Evolutionary conservation across 2,113 vertebrate species (phyloP).

Genomic region (Thymallus thymallus): DNA sequence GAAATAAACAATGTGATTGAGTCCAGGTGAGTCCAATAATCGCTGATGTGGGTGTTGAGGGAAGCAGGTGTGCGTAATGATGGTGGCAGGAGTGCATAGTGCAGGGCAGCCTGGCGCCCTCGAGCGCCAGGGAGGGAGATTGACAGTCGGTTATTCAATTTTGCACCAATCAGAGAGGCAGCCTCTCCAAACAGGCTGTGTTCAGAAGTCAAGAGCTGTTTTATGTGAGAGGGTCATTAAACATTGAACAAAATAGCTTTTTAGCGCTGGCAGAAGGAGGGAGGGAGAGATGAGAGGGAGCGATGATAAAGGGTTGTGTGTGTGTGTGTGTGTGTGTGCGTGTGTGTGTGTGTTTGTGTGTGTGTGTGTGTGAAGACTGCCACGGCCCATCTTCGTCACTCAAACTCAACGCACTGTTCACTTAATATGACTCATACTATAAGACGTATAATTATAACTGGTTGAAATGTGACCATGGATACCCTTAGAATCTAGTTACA

Average conservation of each 20-base stretch:
- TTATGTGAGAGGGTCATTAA: slow-evolving; percentile 68
- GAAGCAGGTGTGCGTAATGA: too few relatives aligned
- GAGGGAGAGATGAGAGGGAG: slow-evolving; percentile 30
- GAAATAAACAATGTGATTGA: too few relatives aligned
- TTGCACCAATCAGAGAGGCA: slow-evolving; percentile 51
- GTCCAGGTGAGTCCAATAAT: too few relatives aligned
- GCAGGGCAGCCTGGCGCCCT: too few relatives aligned
- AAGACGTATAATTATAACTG: neutral
- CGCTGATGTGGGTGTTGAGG: too few relatives aligned
- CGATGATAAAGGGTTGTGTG: slow-evolving; percentile 7
- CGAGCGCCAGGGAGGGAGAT: too few relatives aligned
- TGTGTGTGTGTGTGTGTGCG: neutral
- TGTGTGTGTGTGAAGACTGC: slow-evolving; percentile 29
- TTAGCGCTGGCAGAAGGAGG: slow-evolving; percentile 47
- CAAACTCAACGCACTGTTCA: neutral
- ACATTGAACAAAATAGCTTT: slow-evolving; percentile 70
- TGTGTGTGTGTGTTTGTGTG: neutral
- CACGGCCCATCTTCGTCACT: neutral
- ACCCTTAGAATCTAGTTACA: neutral
- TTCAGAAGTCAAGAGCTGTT: slow-evolving; percentile 65
- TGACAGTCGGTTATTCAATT: slow-evolving; percentile 60
- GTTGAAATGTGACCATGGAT: neutral
- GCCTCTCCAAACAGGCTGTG: slow-evolving; percentile 48
- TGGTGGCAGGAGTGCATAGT: too few relatives aligned
- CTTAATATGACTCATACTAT: neutral